Conservation (phyloP, 2,797 vertebrate genomes). For the Cheracebus regulus region DNA sequence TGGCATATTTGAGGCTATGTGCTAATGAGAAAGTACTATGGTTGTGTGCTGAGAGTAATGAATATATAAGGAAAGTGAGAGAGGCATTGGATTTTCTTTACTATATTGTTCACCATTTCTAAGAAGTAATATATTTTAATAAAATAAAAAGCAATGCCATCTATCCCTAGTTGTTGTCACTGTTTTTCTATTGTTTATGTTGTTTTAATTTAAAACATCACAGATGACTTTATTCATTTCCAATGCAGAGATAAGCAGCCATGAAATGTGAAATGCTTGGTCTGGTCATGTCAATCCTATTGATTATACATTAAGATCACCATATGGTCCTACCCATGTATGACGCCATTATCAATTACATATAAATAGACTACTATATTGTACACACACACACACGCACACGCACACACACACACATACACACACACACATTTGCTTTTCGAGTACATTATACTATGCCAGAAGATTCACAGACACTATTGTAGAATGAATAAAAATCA, state of each 20-base stretch:
- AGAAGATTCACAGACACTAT: not conserved
- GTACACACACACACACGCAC: accelerated
- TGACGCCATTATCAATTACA: not conserved
- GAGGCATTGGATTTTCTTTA: not conserved
- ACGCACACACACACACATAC: no score
- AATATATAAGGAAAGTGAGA: not conserved
- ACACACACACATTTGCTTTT: not conserved
- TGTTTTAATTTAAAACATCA: conserved; percentile 68
- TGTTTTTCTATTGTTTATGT: conserved; percentile 64
- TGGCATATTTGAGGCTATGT: not conserved
- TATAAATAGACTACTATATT: not conserved
- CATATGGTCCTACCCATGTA: not conserved
- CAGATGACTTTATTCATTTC: not conserved
- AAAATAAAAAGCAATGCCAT: conserved; percentile 52
- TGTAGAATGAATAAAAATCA: not conserved
- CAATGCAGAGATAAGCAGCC: not conserved
- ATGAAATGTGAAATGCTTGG: not conserved
- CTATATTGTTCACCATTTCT: not conserved
- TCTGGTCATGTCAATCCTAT: not conserved
- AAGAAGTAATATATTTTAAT: not conserved
- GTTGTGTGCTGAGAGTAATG: not conserved
- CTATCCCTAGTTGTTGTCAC: conserved; percentile 55
- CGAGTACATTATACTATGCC: not conserved
- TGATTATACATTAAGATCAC: not conserved
- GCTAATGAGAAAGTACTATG: not conserved